Percentiles rank a stretch among this genome's conserved stretches.
These are phyloP conservation scores for Pica pica DNA, from an alignment of 2,113 vertebrate species.

Conservation along the genomic window DNA sequence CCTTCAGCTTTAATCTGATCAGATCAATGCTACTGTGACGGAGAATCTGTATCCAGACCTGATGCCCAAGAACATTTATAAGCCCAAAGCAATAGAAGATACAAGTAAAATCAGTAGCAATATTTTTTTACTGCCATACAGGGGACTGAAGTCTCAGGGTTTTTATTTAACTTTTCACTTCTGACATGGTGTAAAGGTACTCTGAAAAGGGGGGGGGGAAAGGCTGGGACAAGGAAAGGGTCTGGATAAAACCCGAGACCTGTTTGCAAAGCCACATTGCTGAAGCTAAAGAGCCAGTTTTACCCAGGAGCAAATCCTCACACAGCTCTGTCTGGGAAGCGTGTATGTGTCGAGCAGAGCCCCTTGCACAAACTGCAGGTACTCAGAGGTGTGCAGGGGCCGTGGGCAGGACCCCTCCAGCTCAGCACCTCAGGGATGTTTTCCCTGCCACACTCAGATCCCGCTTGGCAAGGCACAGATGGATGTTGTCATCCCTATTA, in stretches of 20 bases:
- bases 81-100: neutral
- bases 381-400: neutral
- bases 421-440: neutral
- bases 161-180: neutral
- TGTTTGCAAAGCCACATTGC: neutral
- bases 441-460: neutral
- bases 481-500: constrained; percentile 37
- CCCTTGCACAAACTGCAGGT: neutral
- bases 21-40: neutral
- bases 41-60: neutral
- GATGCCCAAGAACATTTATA: accelerated
- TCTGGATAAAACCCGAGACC: neutral
- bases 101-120: neutral
- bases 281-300: neutral
- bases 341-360: neutral
- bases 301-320: neutral
- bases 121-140: neutral
- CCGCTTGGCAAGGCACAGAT: neutral
- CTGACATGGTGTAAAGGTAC: accelerated
- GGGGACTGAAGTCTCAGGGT: accelerated
- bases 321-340: accelerated
- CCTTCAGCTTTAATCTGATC: neutral
- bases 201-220: neutral
- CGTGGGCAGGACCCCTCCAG: neutral
- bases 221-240: neutral